Conservation (phyloP, 2,888 invertebrate genomes). For the Drosophila hamatofila region DNA sequence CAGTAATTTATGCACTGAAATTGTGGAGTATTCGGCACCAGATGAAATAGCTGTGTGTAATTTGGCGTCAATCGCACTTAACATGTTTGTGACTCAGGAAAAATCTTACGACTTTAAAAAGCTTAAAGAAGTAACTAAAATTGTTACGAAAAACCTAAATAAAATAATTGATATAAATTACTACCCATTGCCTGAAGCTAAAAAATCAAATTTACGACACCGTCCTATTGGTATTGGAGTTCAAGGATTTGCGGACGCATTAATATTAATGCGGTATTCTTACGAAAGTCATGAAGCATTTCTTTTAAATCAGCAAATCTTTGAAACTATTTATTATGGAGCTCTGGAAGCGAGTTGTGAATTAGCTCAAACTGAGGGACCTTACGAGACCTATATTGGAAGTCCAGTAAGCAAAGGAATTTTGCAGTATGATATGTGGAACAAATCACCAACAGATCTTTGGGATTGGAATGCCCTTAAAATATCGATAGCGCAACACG, state of each 20-base stretch:
- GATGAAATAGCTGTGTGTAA: conserved; percentile 99
- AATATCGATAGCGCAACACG: conserved; percentile 93
- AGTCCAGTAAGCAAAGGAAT: conserved; percentile 97
- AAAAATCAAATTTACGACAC: conserved; percentile 93
- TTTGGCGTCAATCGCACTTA: conserved; percentile 98
- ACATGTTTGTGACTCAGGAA: conserved; percentile 94
- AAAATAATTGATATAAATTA: conserved; percentile 98
- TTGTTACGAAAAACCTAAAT: conserved; percentile 95
- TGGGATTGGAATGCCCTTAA: conserved; percentile 96
- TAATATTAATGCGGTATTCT: conserved; percentile 96
- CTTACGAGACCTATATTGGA: conserved; percentile 96
- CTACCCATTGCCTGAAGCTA: conserved; percentile 97
- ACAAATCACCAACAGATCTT: conserved; percentile 92
- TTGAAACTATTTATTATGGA: conserved; percentile 99
- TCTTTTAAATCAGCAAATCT: conserved; percentile 96
- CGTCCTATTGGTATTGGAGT: conserved; percentile 97
- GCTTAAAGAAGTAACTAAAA: conserved; percentile 94
- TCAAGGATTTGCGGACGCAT: conserved; percentile 98
- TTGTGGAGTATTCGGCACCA: conserved; percentile 95
- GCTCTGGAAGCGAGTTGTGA: conserved; percentile 98
- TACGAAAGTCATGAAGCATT: conserved; percentile 96
- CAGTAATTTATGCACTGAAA: conserved; percentile 99
- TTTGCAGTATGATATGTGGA: conserved; percentile 99
- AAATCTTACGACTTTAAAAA: conserved; percentile 94
- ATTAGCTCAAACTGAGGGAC: conserved; percentile 92